These are phyloP conservation scores for Boloria euphrosyne DNA, from an alignment of 2,888 invertebrate genomes.

Conservation along the genomic window DNA sequence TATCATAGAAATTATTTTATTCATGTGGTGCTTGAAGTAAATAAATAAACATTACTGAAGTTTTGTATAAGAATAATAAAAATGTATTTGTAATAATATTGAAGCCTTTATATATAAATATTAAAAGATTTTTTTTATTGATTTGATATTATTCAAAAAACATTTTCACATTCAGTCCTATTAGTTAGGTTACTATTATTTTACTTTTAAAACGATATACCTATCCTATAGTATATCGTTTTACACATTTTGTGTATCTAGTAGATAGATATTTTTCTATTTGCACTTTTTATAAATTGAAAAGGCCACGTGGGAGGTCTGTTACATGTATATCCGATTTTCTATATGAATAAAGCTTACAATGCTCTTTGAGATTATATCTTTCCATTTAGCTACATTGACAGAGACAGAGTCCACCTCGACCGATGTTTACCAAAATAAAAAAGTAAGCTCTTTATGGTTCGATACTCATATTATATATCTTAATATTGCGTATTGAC, in stretches of 20 bases:
- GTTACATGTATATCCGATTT: conserved; percentile 46
- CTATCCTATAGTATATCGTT: no score
- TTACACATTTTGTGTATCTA: background rate
- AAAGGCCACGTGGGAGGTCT: conserved; percentile 43
- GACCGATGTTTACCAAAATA: conserved; percentile 19
- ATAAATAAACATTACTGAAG: conserved; percentile 14
- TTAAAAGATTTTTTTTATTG: no score
- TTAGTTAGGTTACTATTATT: no score
- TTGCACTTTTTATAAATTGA: conserved; percentile 1
- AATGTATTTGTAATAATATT: no score
- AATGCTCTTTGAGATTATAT: conserved; percentile 41
- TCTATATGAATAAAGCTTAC: conserved; percentile 51
- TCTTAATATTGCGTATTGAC: conserved; percentile 5
- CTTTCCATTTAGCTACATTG: conserved; percentile 38
- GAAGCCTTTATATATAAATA: no score
- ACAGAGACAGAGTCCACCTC: conserved; percentile 28
- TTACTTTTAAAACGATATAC: no score
- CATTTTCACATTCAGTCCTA: no score
- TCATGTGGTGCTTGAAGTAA: conserved; percentile 9
- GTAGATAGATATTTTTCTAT: background rate
- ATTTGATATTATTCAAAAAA: no score
- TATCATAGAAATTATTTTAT: conserved; percentile 4
- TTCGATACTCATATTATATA: conserved; percentile 1
- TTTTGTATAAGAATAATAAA: background rate
- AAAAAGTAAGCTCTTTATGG: conserved; percentile 14